Base-by-base conservation (phyloP, 1,140 invertebrate genomes). In the Carcinoscorpius rotundicauda region DNA sequence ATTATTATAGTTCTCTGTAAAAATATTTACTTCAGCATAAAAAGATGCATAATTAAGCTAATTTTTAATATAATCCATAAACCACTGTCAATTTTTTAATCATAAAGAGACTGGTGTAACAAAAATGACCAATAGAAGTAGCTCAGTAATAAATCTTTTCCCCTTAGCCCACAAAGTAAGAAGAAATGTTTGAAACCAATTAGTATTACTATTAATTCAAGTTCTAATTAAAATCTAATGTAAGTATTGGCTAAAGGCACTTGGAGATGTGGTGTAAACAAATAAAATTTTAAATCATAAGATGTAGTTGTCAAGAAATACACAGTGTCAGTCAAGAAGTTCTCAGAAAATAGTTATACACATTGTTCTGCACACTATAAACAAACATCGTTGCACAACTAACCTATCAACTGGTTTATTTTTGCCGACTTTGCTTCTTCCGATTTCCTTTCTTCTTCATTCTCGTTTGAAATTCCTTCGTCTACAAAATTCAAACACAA, bases 391-490 rank as follows among this genome's bases (percentile, higher is more conserved):
- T 9, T 6, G 57, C 29, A 10, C 11, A 5, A 59, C 57, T 66
- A 71, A 77, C 76, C 73, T 63, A 75, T 73, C 6, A 78, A 71
- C 5, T 77, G 71, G 52, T 69, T 71, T n/a, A 78, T 66, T 69
- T 76, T 78, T 71, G 91, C 89, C 0, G 83, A 81, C n/a, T 87
- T 68, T 79, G 76, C 71, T 66, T 76, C 75, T 58, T 71, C 70
- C 50, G 71, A 62, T 63, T 72, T 71, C 63, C 69, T 72, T 65
- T 77, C 74, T 66, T 75, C 75, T 57, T 73, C 74, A 59, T 50
- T 69, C 60, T 72, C 71, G 51, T 57, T 60, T 3, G 69, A 56
- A 51, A 64, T 63, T n/a, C 63, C 68, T 64, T 70, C 68, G 62
- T 69, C 66, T 69, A 62, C 61, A n/a, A 59, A 51, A 52, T 64